A percentile compares a stretch with the other conserved stretches of the same genome.
These are phyloP conservation scores for Vidua chalybeata DNA, from an alignment of 2,113 vertebrate species.

Conservation along the genomic window DNA sequence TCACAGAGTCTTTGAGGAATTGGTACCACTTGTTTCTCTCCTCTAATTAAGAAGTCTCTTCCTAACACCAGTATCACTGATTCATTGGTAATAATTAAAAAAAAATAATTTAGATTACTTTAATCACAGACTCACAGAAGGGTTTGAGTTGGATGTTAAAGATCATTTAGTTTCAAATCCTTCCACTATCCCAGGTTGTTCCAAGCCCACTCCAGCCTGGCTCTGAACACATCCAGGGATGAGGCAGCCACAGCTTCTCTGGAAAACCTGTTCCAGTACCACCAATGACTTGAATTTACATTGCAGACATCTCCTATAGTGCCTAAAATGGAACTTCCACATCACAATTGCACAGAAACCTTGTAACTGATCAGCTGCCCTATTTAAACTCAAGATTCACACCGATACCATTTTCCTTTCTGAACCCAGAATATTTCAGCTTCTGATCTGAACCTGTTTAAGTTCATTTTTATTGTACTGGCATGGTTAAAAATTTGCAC, in stretches of 20 bases:
- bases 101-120: background rate
- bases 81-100: background rate
- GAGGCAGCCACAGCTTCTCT: background rate
- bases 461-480: constrained; percentile 26
- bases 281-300: background rate
- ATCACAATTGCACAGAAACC: background rate
- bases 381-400: background rate
- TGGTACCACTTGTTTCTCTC: background rate
- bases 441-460: background rate
- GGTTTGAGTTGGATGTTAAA: background rate
- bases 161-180: background rate
- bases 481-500: constrained; percentile 13
- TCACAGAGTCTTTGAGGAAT: background rate
- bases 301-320: background rate
- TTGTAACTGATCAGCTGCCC: background rate
- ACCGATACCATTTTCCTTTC: fast-evolving
- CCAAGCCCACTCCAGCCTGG: background rate
- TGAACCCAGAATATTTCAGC: background rate
- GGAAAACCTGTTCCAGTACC: background rate
- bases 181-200: background rate
- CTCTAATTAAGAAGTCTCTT: background rate
- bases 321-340: background rate
- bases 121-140: background rate
- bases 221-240: background rate
- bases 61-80: background rate